These are phyloP conservation scores for Lithophane ornitopus DNA, from an alignment of 2,888 invertebrate species.

Conservation along the genomic window DNA sequence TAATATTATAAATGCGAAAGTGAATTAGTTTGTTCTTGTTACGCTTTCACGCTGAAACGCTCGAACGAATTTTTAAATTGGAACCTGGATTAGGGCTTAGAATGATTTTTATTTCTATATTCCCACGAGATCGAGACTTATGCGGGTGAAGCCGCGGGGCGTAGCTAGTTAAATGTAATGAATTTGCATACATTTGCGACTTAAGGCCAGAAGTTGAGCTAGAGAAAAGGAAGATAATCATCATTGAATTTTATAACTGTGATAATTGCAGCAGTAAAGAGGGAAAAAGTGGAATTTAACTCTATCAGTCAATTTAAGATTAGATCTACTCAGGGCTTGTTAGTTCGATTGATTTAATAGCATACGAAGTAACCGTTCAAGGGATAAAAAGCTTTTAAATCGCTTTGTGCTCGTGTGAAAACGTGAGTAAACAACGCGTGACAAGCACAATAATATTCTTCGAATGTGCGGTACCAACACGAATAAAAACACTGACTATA, in stretches of 20 bases:
- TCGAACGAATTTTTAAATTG: no score
- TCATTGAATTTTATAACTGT: no score
- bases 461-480: background rate
- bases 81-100: no score
- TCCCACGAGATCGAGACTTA: no score
- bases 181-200: background rate
- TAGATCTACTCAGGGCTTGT: background rate
- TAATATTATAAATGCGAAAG: no score
- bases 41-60: no score
- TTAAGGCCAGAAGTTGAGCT: background rate
- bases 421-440: background rate
- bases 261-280: no score
- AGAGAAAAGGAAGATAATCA: background rate
- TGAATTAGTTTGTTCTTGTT: no score
- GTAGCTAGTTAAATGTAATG: background rate
- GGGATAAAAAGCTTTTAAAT: background rate
- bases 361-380: background rate
- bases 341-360: background rate
- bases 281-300: background rate
- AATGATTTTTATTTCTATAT: no score
- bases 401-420: slow-evolving; percentile 2
- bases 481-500: slow-evolving; percentile 4
- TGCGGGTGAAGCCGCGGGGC: no score
- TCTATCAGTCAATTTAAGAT: background rate
- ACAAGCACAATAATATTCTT: background rate